Evolutionary conservation across 92 coral and sea anemone genomes (phyloP).

Genomic region (Pocillopora meandrina): DNA sequence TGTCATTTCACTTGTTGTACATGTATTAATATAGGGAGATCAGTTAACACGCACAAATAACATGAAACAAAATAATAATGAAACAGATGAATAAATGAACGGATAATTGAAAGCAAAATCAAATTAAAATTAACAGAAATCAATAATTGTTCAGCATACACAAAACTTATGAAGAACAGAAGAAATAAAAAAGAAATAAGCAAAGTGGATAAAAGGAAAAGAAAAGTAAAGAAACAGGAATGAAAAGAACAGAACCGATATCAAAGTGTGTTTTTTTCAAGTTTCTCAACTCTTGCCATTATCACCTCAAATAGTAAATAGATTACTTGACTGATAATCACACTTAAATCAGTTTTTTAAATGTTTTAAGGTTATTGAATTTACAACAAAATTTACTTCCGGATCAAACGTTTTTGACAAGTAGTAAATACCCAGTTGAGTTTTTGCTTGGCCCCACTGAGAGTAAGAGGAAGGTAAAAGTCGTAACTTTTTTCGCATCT

Average conservation of each 20-base stretch:
- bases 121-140: background rate
- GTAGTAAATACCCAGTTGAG: conserved; percentile 56
- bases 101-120: background rate
- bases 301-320: background rate
- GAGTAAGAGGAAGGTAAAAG: conserved; percentile 52
- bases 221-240: conserved; percentile 17
- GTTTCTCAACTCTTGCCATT: background rate
- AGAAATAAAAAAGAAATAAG: background rate
- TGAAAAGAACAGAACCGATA: background rate
- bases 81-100: too few species aligned
- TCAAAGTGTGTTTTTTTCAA: background rate
- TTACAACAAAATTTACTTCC: background rate
- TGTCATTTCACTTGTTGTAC: too few species aligned
- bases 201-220: background rate
- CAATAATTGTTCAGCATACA: background rate
- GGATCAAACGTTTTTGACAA: background rate
- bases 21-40: too few species aligned
- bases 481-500: conserved; percentile 78
- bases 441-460: conserved; percentile 48
- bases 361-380: background rate
- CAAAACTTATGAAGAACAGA: background rate
- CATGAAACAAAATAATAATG: too few species aligned
- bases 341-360: background rate
- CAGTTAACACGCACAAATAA: too few species aligned
- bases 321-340: background rate